phyloP scores from a whole-genome alignment of 2,888 invertebrate species.

The Himalopsyche anomala region DNA sequence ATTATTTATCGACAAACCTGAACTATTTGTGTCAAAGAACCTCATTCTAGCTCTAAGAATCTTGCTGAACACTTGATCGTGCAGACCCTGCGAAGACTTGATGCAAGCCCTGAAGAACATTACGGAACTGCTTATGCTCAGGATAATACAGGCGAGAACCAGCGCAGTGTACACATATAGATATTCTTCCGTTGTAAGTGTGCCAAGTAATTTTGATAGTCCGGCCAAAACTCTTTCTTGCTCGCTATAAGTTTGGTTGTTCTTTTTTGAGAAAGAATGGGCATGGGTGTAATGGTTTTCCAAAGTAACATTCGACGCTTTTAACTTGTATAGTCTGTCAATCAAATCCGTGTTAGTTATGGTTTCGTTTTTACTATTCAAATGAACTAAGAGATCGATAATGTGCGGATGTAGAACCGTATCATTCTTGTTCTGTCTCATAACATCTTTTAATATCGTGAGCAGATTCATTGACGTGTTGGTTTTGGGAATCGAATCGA shows the following conservation, averaged over 20 bases:
- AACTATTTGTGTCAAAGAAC: conserved; percentile 85
- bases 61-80: conserved; percentile 84
- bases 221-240: not conserved
- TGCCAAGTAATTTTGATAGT: conserved; percentile 67
- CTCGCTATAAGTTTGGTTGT: conserved; percentile 47
- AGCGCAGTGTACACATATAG: conserved; percentile 71
- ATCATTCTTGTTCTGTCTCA: not conserved
- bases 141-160: conserved; percentile 72
- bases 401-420: conserved; percentile 7
- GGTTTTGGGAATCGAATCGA: not conserved
- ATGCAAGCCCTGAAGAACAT: conserved; percentile 80
- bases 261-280: conserved; percentile 43
- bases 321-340: not conserved
- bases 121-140: conserved; percentile 76
- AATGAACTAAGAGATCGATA: not conserved
- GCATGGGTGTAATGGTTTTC: not conserved
- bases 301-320: not conserved
- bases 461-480: not conserved
- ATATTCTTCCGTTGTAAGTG: conserved; percentile 71
- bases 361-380: not conserved
- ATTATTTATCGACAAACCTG: not conserved
- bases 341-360: not conserved
- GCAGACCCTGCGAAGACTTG: conserved; percentile 82
- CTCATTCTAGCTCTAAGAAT: conserved; percentile 82
- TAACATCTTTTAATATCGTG: not conserved